A percentile compares a stretch with the other conserved stretches of the same genome.
phyloP scores from a whole-genome alignment of 2,888 invertebrate genomes.

The Nomada fucata region DNA sequence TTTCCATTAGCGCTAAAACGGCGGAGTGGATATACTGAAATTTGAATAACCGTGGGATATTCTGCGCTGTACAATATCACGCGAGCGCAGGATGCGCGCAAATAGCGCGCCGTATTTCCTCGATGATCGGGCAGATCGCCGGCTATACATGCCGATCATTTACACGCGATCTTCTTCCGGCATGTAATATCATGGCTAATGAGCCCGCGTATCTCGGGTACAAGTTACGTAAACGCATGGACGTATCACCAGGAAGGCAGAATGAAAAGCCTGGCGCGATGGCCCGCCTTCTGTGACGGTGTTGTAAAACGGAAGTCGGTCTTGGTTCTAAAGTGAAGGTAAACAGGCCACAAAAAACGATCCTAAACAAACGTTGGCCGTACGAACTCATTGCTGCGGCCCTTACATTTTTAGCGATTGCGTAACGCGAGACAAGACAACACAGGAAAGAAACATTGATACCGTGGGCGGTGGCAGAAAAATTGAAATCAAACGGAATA shows the following conservation, averaged over 20 bases:
- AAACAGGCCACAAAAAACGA: too few relatives aligned
- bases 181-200: constrained; percentile 70
- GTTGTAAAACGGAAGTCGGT: constrained; percentile 24
- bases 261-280: not conserved
- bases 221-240: constrained; percentile 67
- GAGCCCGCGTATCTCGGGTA: constrained; percentile 64
- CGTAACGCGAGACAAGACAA: too few relatives aligned
- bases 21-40: not conserved
- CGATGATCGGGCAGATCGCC: constrained; percentile 65
- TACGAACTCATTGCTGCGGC: too few relatives aligned
- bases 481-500: too few relatives aligned
- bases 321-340: constrained; percentile 5
- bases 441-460: too few relatives aligned
- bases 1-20: not conserved
- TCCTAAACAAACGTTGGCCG: too few relatives aligned
- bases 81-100: constrained; percentile 7
- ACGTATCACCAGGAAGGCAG: constrained; percentile 39
- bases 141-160: constrained; percentile 65
- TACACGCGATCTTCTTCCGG: constrained; percentile 74
- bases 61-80: not conserved
- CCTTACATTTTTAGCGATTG: too few relatives aligned
- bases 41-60: constrained; percentile 14
- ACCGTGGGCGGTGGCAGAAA: too few relatives aligned
- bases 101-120: constrained; percentile 26
- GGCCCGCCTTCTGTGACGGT: constrained; percentile 1